A percentile compares a stretch with the other conserved stretches of the same genome.
Conservation (phyloP, 23 tunicate genomes). For the Botrylloides violaceus region DNA sequence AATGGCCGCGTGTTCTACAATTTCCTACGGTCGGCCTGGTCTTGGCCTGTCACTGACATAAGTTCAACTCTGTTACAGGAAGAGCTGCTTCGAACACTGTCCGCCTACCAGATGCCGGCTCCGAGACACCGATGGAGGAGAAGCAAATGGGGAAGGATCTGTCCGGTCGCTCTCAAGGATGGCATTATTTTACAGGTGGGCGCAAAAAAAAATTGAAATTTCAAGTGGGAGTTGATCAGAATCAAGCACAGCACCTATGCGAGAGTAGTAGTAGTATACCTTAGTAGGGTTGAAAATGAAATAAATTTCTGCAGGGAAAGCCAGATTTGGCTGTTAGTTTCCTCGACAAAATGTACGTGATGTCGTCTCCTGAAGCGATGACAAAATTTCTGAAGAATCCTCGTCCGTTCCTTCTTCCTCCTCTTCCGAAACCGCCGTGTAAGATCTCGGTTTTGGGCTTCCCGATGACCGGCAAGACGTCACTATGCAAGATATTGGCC, state of each 20-base stretch:
- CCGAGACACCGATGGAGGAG: constrained; percentile 80
- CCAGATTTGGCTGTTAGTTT: constrained; percentile 76
- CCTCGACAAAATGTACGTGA: constrained; percentile 90
- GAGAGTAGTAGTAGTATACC: no score
- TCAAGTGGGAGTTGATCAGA: no score
- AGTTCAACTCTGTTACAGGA: constrained; percentile 50
- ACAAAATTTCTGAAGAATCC: constrained; percentile 82
- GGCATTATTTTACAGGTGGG: constrained; percentile 72
- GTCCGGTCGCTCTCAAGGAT: constrained; percentile 90
- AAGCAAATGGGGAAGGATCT: constrained; percentile 83
- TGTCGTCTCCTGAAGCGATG: constrained; percentile 93
- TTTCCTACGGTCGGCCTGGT: neutral
- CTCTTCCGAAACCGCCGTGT: constrained; percentile 80
- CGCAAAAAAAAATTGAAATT: no score
- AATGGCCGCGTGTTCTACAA: neutral
- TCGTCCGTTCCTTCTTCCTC: constrained; percentile 82
- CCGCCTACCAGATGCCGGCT: constrained; percentile 80
- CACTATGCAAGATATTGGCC: constrained; percentile 37
- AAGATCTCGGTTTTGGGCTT: constrained; percentile 68
- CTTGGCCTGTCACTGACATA: no score
- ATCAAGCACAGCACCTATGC: no score
- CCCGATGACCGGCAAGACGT: constrained; percentile 79
- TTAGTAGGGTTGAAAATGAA: no score
- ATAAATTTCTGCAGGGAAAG: constrained; percentile 85
- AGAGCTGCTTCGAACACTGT: constrained; percentile 78